Evolutionary conservation across 2,888 invertebrate genomes (phyloP).

Genomic region (Tenthredo mesomela): DNA sequence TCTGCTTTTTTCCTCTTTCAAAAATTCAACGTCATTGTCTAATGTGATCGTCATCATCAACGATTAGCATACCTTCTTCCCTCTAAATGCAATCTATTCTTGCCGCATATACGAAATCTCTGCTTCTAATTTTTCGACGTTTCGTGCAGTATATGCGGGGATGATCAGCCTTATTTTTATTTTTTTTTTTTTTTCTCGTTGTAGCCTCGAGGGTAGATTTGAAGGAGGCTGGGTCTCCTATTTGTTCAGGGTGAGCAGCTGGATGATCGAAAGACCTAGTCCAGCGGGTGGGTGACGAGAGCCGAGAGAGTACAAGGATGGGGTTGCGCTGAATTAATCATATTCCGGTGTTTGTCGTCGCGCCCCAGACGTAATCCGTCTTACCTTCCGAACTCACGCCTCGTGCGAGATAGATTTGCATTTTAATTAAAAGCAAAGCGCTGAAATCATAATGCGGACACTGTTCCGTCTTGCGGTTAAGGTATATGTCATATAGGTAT

Average conservation of each 20-base stretch:
- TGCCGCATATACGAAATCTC: not conserved
- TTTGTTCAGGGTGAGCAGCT: conserved; percentile 53
- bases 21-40: not conserved
- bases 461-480: conserved; percentile 15
- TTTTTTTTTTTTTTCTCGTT: too few relatives aligned
- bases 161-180: not conserved
- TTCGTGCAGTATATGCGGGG: not conserved
- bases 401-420: conserved; percentile 80
- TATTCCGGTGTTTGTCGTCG: conserved; percentile 78
- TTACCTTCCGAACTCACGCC: conserved; percentile 75
- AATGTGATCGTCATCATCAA: not conserved
- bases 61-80: not conserved
- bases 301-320: conserved; percentile 63
- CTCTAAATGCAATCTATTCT: not conserved
- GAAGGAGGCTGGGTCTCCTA: conserved; percentile 31
- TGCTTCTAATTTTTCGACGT: not conserved
- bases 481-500: not conserved
- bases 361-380: conserved; percentile 77
- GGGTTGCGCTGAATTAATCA: conserved; percentile 77
- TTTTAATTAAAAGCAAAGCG: conserved; percentile 82
- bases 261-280: conserved; percentile 58
- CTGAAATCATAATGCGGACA: conserved; percentile 82
- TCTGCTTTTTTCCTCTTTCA: not conserved
- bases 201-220: not conserved
- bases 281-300: conserved; percentile 62